Evolutionary conservation across 2,888 invertebrate species (phyloP).

Genomic region (Erebia palarica): DNA sequence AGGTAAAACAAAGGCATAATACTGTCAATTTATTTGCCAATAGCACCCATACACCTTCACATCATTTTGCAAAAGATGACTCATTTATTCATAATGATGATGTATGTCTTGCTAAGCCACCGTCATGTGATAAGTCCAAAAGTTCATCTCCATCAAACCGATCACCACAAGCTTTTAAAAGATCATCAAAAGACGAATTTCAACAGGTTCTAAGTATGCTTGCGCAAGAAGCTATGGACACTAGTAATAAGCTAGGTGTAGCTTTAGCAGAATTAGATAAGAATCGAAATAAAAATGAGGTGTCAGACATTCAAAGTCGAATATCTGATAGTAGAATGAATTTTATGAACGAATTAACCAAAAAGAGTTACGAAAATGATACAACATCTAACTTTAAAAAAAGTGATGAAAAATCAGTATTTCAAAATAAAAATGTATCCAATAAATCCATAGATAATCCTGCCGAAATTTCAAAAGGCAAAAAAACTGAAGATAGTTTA

Average conservation of each 20-base stretch:
- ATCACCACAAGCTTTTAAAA: conserved; percentile 77
- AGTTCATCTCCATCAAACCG: conserved; percentile 82
- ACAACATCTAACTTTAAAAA: conserved; percentile 55
- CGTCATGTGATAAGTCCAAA: conserved; percentile 79
- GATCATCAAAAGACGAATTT: conserved; percentile 79
- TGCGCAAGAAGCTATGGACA: conserved; percentile 89
- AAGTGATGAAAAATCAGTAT: conserved; percentile 43
- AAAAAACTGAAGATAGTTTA: conserved; percentile 78
- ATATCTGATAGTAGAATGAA: conserved; percentile 76
- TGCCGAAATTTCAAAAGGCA: conserved; percentile 57
- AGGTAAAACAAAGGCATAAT: conserved; percentile 80
- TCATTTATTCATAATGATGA: conserved; percentile 78
- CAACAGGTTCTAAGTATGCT: conserved; percentile 88
- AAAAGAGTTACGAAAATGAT: conserved; percentile 54
- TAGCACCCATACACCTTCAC: conserved; percentile 71
- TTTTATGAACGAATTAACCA: conserved; percentile 76
- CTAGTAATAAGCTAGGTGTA: conserved; percentile 86
- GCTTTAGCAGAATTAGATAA: conserved; percentile 84
- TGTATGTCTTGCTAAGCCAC: conserved; percentile 74
- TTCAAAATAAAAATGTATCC: conserved; percentile 47
- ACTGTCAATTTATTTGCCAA: conserved; percentile 77
- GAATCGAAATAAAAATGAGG: conserved; percentile 70
- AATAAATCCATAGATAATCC: conserved; percentile 39
- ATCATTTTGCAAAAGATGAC: conserved; percentile 79
- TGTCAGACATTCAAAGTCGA: conserved; percentile 72